Base-by-base conservation (phyloP, 2,113 vertebrate species). In the Bubo bubo region DNA sequence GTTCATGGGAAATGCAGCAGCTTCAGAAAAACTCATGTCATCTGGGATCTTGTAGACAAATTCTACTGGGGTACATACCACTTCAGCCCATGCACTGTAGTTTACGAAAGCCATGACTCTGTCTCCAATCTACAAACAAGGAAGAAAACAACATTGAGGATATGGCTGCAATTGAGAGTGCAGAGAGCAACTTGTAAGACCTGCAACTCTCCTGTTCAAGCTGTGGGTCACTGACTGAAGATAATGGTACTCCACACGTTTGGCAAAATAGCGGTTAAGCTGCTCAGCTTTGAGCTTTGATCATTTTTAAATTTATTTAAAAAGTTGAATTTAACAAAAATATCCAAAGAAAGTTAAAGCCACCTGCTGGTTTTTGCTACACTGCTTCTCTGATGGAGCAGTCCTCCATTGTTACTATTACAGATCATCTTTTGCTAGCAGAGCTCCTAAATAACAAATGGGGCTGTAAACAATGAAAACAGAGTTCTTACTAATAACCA, bases 21-120 rank as follows among this genome's bases (percentile, higher is more conserved):
- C 99, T 98, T 99, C 99, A 0, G 99, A 97, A 97, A 99, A 99
- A 76, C 97, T 99, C 99, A 99, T 99, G 92, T 99, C 99, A 49
- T 99, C 99, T 3, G 99, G 99, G 96, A 99, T 99, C 98, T 99
- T 99, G 98, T 99, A 99, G 96, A 99, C 99, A 95, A 99, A 99
- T 77, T 99, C 99, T 55, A 97, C 97, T 0, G 99, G 98, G 6
- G 99, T 99, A 93, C 99, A 99, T 22, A 99, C 99, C 21, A 99
- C 99, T 94, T 99, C 99, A n/a, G 99, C 99, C 99, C 99, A 99
- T 71, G 99, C 99, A 5, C 97, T 99, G 97, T 99, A 99, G 95
- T 99, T 99, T 34, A 99, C 98, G 96, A 99, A 99, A 49, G 99
- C 99, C 99, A 99, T 99, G 37, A 99, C 99, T 96, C 99, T 98